These are phyloP conservation scores for Zoanthus gigantus DNA, from an alignment of 92 coral and sea anemone genomes.

Conservation along the genomic window DNA sequence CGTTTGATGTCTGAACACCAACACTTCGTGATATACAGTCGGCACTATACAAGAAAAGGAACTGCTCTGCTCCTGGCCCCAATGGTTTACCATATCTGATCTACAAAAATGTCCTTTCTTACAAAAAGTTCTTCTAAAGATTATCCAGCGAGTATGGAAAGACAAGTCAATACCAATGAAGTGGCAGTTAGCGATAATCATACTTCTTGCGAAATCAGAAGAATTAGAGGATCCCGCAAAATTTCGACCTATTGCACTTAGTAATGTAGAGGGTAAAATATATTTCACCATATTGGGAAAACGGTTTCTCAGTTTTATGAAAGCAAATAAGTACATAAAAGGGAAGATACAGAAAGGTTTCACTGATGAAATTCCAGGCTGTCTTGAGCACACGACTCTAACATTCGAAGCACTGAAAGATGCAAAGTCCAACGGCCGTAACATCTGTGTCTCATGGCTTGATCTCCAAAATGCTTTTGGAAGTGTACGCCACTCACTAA, in stretches of 20 bases:
- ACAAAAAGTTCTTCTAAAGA: neutral
- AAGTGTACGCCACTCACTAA: conserved; percentile 1
- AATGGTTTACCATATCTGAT: too few species aligned
- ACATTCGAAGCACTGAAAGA: conserved; percentile 6
- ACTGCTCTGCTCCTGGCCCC: too few species aligned
- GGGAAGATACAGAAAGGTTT: neutral
- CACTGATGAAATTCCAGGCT: too few species aligned
- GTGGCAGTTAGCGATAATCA: neutral
- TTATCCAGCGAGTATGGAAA: neutral
- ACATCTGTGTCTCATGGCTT: conserved; percentile 6
- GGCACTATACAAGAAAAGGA: too few species aligned
- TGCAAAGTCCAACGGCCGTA: neutral
- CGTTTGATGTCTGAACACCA: too few species aligned
- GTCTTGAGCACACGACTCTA: too few species aligned
- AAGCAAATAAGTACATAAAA: neutral
- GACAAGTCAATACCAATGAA: neutral
- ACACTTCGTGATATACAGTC: too few species aligned
- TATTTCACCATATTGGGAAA: neutral
- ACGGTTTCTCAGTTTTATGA: neutral
- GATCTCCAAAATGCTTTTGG: conserved; percentile 15
- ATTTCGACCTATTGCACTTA: neutral
- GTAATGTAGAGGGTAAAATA: neutral
- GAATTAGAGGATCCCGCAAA: neutral
- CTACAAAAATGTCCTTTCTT: neutral
- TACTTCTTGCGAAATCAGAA: neutral